Evolutionary conservation across 1,140 invertebrate species (phyloP).

Genomic region (Pemphigus obesinymphae): DNA sequence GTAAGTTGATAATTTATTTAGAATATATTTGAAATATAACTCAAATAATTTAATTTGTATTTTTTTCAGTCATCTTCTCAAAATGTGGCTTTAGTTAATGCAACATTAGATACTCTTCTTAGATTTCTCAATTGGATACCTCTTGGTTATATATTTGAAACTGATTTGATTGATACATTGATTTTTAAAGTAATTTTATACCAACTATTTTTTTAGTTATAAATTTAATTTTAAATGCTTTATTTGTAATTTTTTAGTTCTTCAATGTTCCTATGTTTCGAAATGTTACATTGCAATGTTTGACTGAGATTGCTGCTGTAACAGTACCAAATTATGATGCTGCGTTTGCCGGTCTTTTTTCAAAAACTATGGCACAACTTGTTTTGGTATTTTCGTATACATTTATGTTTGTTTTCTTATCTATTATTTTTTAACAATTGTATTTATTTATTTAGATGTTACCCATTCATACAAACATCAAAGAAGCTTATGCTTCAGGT

Average conservation of each 20-base stretch:
- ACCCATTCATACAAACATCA: conserved; percentile 83
- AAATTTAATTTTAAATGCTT: conserved; percentile 42
- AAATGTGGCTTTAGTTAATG: conserved; percentile 87
- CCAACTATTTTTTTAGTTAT: neutral
- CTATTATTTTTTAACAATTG: conserved; percentile 35
- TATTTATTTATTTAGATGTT: conserved; percentile 63
- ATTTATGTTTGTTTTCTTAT: neutral
- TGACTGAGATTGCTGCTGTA: conserved; percentile 95
- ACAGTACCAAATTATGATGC: conserved; percentile 84
- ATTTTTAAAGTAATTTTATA: conserved; percentile 73
- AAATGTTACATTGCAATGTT: conserved; percentile 95
- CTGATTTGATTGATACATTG: conserved; percentile 89
- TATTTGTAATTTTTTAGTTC: conserved; percentile 84
- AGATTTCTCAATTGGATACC: conserved; percentile 99
- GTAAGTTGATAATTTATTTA: conserved; percentile 50
- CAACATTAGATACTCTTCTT: conserved; percentile 91
- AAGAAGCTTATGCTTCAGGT: conserved; percentile 86
- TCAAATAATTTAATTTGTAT: too few species aligned
- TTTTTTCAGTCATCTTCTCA: conserved; percentile 79
- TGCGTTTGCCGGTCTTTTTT: conserved; percentile 83
- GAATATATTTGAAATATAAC: too few species aligned
- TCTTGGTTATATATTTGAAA: conserved; percentile 98
- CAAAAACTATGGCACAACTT: conserved; percentile 84
- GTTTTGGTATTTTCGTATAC: conserved; percentile 56
- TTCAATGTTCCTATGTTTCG: conserved; percentile 95